Base-by-base conservation (phyloP, 2,888 invertebrate genomes). In the Troglohyphantes excavatus region DNA sequence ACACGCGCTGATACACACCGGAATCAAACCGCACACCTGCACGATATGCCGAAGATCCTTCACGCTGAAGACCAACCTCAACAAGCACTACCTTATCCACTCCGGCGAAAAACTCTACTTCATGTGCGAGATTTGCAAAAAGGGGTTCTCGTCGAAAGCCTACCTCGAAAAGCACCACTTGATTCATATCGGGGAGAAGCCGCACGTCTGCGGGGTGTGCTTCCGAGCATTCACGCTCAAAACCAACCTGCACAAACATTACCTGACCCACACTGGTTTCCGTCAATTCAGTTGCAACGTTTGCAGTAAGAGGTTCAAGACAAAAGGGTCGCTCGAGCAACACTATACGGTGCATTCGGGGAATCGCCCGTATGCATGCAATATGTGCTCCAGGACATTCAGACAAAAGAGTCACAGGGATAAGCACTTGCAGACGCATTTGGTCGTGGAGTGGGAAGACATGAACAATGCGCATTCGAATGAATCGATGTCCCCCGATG, bases 241-340 rank as follows among this genome's bases (percentile, higher is more conserved):
- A 61, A 89, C 88, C 2, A 89, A 89, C 39, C 75, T 89, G 2
- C 88, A 89, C 13, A 89, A 89, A 26, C 88, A 89, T 63, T 67
- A 70, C 6, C 27, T 89, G 21, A 89, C 63, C 0, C 88, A 89
- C n/a, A 53, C 88, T 0, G 82, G 76, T 26, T 75, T 61, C 1
- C 21, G 59, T 68, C 19, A 82, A 13, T 46, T 82, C 26, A 61
- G 6, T 86, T 89, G 88, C 68, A 82, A 89, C 63, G 19, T 89
- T 17, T 89, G 88, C 43, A 70, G 76, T 21, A 89, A 89, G 21
- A 75, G 82, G 6, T 89, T 89, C 29, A 89, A 82, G 0, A 82
- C 88, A 1, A 89, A 83, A 33, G 88, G 82, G 0, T 89, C 82
- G 21, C 27, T 89, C 27, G 88, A 89, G 13, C 82, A 89, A 29